Base-by-base conservation (phyloP, 2,888 invertebrate species). In the Atherix ibis region DNA sequence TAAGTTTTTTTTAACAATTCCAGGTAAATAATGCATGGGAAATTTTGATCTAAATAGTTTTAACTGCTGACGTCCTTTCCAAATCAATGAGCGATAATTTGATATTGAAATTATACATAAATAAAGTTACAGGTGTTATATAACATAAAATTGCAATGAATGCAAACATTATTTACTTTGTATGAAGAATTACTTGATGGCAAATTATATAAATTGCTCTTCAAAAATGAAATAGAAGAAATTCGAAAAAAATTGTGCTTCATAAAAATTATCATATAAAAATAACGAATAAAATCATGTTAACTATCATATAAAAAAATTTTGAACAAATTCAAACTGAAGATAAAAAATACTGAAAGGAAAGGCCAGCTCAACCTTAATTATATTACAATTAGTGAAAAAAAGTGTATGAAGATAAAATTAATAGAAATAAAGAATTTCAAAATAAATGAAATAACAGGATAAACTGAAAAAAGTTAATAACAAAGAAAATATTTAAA, bases 41-140 rank as follows among this genome's bases (percentile, higher is more conserved):
- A 31, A 26, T 31, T 14, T 22, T 17, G 13, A 24, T 25, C 18
- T 25, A 34, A 17, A 25, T 25, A 31, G 31, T 40, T 48, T 48
- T 44, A 50, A 48, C 43, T 45, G 50, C 48, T 51, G 53, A 52
- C 51, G 48, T 52, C 50, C 49, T 50, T 51, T 45, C 48, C 49
- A 46, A 45, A 43, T n/a, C n/a, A n/a, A n/a, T n/a, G n/a, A n/a
- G n/a, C n/a, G n/a, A n/a, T n/a, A n/a, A n/a, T n/a, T n/a, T n/a
- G n/a, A n/a, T n/a, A n/a, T n/a, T n/a, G n/a, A n/a, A n/a, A n/a
- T n/a, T n/a, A n/a, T n/a, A n/a, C n/a, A n/a, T n/a, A n/a, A n/a
- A n/a, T n/a, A n/a, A n/a, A n/a, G n/a, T n/a, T n/a, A n/a, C n/a
- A n/a, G n/a, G n/a, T n/a, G n/a, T n/a, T n/a, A n/a, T n/a, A n/a